Base-by-base conservation (phyloP, 2,888 invertebrate species). In the Phania funesta region DNA sequence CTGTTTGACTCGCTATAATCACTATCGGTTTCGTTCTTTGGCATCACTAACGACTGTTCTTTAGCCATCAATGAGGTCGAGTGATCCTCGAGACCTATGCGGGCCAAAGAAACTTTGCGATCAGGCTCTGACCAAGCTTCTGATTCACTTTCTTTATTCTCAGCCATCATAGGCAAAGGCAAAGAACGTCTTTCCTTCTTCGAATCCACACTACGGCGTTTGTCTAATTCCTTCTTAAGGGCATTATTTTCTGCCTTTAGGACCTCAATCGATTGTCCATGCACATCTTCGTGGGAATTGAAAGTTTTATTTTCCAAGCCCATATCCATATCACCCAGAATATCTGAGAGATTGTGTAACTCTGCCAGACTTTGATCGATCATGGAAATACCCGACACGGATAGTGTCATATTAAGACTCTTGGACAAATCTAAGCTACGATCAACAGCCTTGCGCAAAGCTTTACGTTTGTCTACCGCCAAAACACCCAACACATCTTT, bases 51-150 rank as follows among this genome's bases (percentile, higher is more conserved):
- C 16, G 52, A 65, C 11, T 67, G 75, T 32, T 76, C 71, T 91
- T 83, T 83, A 7, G 52, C 76, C 62, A 86, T 60, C 16, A 80
- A 48, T 8, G 87, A 86, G 4, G 83, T 79, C 2, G 87, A 86
- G 22, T 89, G 90, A 62, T 93, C 93, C 67, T 92, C 92, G 2
- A 94, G 87, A 0, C 96, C 96, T 24, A 97, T 96, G 83, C 97
- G 93, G 0, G 95, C 96, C 80, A 94, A 91, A 0, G 96, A 96
- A 2, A 97, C 96, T 79, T 93, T 94, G 54, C 96, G 92, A 88
- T 97, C 97, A 0, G 97, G 96, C 87, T 97, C 97, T 0, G 96
- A 96, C 94, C 96, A 97, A 35, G 95, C 94, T 88, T 97, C 97
- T 0, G 96, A 96, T 87, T 97, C 97, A 1, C 94, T 91, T 60